Evolutionary conservation across 2,888 invertebrate species (phyloP), one percentile per base, ranked within the genome.

Genomic region (Platycheirus albimanus): DNA sequence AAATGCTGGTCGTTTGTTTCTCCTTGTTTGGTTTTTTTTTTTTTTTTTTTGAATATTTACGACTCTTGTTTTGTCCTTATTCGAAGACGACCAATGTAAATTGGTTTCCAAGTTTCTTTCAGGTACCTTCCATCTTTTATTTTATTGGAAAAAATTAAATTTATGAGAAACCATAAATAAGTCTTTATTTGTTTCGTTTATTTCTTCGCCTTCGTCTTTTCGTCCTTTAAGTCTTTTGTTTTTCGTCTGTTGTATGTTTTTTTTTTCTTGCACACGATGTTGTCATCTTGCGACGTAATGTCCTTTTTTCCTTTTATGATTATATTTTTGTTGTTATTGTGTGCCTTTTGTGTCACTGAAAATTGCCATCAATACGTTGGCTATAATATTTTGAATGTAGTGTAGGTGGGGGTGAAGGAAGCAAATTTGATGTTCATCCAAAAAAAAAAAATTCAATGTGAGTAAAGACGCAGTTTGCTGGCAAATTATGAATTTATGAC

Each of bases 91-190:
- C 67, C 77, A 63, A 83, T 83, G 83, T 83, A 83, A 83, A 83
- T 83, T 83, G 83, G 72, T 64, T 56, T 45, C 24, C 54, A 67
- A 43, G 43, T 47, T 52, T 36, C 51, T 49, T 56, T 43, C 63
- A 38, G 61, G 33, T 17, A 64, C 67, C 63, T 64, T 51, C 69
- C 52, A 52, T 36, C 77, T 74, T 77, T 77, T 83, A 81, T 83
- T 77, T 83, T 77, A 83, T 83, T 83, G 72, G 69, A 56, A 83
- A 72, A 83, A 83, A 83, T 83, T 83, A 83, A 83, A 83, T 83
- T 77, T 83, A 83, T 83, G 83, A 69, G 72, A 47, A 83, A 64
- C 72, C 77, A 83, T 83, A 83, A 83, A 83, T 77, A 83, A 72
- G 83, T 77, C 77, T 83, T 83, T 72, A 71, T 77, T 83, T 67